Evolutionary conservation across 1,140 invertebrate species (phyloP).

Genomic region (Macrobrachium rosenbergii): DNA sequence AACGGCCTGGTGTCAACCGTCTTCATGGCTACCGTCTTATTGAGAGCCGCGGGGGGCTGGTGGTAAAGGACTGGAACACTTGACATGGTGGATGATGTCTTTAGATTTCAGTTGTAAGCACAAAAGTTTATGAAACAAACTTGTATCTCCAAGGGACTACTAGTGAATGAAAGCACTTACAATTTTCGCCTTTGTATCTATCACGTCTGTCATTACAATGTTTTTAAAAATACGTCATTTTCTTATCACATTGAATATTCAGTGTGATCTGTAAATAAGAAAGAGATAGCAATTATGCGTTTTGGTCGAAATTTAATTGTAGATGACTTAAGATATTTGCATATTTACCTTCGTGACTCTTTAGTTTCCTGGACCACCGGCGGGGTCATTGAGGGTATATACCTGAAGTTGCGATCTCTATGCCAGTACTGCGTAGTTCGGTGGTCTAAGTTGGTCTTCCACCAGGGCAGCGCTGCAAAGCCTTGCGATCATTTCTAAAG

Average conservation of each 20-base stretch:
- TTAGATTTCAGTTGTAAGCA: background rate
- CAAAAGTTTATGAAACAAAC: background rate
- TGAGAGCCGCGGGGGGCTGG: conserved; percentile 50
- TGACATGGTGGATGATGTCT: conserved; percentile 23
- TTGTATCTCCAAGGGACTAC: background rate
- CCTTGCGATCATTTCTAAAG: too few species aligned
- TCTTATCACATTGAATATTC: too few species aligned
- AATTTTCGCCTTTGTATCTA: too few species aligned
- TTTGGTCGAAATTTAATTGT: background rate
- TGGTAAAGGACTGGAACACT: conserved; percentile 49
- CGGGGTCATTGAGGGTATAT: too few species aligned
- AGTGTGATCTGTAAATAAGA: too few species aligned
- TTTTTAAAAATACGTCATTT: too few species aligned
- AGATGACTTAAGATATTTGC: background rate
- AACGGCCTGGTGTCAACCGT: conserved; percentile 61
- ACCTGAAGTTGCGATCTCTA: too few species aligned
- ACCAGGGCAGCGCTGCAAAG: too few species aligned
- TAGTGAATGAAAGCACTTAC: background rate
- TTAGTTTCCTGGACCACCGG: background rate
- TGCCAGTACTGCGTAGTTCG: too few species aligned
- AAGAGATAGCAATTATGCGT: too few species aligned
- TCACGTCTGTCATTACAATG: too few species aligned
- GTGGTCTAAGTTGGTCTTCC: too few species aligned
- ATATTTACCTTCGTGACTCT: background rate
- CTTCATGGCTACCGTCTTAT: conserved; percentile 62